Conservation (phyloP, 2,888 invertebrate species). For the Argyresthia goedartella region DNA sequence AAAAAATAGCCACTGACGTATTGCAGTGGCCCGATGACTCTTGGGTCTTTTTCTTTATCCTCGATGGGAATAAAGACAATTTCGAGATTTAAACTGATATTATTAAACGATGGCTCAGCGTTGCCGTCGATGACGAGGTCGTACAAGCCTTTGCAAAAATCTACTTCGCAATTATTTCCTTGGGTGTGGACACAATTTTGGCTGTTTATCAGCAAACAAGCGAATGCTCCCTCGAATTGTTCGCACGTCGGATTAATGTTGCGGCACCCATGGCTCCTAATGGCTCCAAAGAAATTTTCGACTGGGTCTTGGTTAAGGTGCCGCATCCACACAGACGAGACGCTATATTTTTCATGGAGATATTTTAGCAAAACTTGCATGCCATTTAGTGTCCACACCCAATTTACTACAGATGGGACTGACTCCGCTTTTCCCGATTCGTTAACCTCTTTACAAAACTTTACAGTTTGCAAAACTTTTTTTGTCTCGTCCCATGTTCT, state of each 20-base stretch:
- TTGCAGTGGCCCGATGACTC: too few species aligned
- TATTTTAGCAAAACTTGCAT: slow-evolving; percentile 7
- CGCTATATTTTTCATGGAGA: slow-evolving; percentile 6
- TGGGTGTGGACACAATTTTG: too few species aligned
- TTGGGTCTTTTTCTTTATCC: too few species aligned
- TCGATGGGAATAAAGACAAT: too few species aligned
- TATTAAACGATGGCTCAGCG: too few species aligned
- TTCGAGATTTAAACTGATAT: too few species aligned
- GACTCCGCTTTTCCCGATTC: neutral
- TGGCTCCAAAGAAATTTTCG: slow-evolving; percentile 18
- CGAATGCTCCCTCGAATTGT: too few species aligned
- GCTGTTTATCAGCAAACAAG: too few species aligned
- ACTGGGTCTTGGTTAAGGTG: slow-evolving; percentile 19
- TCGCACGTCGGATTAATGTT: too few species aligned
- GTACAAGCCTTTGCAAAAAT: too few species aligned
- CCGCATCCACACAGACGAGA: slow-evolving; percentile 18
- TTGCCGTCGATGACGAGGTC: too few species aligned
- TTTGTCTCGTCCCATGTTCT: neutral
- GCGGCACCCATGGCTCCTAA: slow-evolving; percentile 16
- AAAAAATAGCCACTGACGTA: too few species aligned
- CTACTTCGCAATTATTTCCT: slow-evolving; percentile 8
- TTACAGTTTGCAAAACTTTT: slow-evolving; percentile 7
- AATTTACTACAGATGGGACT: slow-evolving; percentile 14
- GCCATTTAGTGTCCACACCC: slow-evolving; percentile 8
- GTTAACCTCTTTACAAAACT: slow-evolving; percentile 13